Conservation (phyloP, 1,140 invertebrate species). For the Anadara kagoshimensis region DNA sequence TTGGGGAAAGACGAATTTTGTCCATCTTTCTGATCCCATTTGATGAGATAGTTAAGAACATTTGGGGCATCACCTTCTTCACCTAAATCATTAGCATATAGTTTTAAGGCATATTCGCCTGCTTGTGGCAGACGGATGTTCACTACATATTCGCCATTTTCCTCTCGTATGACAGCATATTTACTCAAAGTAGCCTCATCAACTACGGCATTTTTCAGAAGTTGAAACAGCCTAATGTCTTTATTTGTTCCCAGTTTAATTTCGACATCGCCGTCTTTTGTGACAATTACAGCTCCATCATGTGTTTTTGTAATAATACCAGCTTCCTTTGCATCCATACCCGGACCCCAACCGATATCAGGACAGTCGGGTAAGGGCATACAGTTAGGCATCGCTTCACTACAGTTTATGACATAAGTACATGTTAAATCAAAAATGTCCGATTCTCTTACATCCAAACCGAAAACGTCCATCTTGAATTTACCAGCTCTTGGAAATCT, state of each 20-base stretch:
- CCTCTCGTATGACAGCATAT: constrained; percentile 57
- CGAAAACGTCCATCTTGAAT: constrained; percentile 70
- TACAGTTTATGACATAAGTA: constrained; percentile 67
- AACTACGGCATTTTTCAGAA: constrained; percentile 61
- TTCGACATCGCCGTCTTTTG: constrained; percentile 64
- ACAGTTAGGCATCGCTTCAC: constrained; percentile 55
- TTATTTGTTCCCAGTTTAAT: constrained; percentile 61
- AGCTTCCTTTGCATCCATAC: constrained; percentile 53
- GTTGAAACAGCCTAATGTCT: constrained; percentile 59
- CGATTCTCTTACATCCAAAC: constrained; percentile 58
- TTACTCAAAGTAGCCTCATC: constrained; percentile 68
- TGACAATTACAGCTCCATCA: constrained; percentile 60
- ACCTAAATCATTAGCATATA: constrained; percentile 61
- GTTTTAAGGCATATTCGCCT: constrained; percentile 68
- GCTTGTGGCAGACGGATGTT: constrained; percentile 64
- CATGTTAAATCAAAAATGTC: constrained; percentile 67
- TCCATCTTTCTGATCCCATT: constrained; percentile 46
- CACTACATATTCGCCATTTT: constrained; percentile 62
- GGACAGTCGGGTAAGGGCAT: constrained; percentile 66
- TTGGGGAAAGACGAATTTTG: constrained; percentile 63
- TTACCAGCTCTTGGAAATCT: constrained; percentile 64
- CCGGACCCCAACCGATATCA: constrained; percentile 68
- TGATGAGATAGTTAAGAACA: constrained; percentile 68
- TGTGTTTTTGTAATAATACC: constrained; percentile 66
- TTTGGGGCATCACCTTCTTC: constrained; percentile 64